Base-by-base conservation (phyloP, 2,797 vertebrate genomes). In the Adelosebastes latens region DNA sequence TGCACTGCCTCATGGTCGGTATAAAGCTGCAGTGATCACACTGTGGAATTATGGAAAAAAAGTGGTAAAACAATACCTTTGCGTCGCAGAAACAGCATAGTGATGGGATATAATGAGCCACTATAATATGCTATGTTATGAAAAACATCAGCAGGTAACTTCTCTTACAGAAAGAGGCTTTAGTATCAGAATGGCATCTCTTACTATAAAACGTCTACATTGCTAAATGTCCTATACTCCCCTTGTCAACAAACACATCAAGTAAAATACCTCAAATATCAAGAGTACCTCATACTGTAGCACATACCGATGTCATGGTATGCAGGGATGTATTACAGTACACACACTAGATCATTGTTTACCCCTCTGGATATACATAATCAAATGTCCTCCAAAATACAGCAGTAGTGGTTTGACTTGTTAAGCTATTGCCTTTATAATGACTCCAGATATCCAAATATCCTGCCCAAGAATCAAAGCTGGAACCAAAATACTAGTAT, bases 1-100 rank as follows among this genome's bases (percentile, higher is more conserved):
- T 89, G 87, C 88, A 91, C 89, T 92, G 80, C 85, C 68, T 88
- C 77, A 69, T 68, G 84, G 67, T 65, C 74, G 49, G 63, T 49
- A 62, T 63, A 59, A 62, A 80, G 70, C 75, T 70, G 79, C 66
- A 61, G 46, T 53, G 79, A 78, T 80, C 75, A 58, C 75, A 53
- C 58, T 8, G 49, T 52, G 68, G 56, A 72, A 71, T 74, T 67
- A 62, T 78, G 64, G 55, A 18, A 31, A 76, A 83, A 76, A 84
- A 72, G 42, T 56, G 49, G 49, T 81, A 63, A 83, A 84, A 84
- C 74, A 84, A 83, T 64, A 81, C 4, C 24, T 58, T 74, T 70
- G 58, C 81, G 39, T 82, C 56, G 52, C 62, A 77, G 75, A 73
- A 72, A 65, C 59, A 61, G 52, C 31, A 36, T 12, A 58, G 32